Conservation (phyloP, 1,140 invertebrate genomes). For the Mylabris phalerata region DNA sequence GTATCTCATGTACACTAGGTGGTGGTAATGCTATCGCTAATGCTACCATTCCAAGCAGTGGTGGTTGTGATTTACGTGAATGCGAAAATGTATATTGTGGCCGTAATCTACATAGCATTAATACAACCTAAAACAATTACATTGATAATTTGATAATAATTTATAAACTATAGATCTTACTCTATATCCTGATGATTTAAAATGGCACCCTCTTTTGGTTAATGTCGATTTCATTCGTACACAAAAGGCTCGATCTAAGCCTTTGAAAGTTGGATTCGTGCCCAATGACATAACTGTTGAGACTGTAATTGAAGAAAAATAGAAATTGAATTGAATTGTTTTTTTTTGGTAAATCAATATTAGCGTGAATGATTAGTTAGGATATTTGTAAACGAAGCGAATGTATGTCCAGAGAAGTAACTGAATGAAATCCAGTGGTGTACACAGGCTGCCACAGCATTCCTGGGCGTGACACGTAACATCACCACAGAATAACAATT, state of each 20-base stretch:
- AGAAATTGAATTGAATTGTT: no score
- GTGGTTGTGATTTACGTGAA: slow-evolving; percentile 72
- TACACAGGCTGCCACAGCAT: slow-evolving; percentile 22
- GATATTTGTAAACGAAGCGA: no score
- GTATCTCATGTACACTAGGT: slow-evolving; percentile 92
- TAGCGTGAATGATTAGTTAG: no score
- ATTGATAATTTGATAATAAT: background rate
- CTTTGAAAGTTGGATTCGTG: slow-evolving; percentile 69
- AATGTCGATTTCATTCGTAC: slow-evolving; percentile 96
- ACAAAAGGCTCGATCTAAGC: slow-evolving; percentile 88
- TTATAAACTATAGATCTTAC: slow-evolving; percentile 52
- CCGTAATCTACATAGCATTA: slow-evolving; percentile 81
- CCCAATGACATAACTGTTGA: slow-evolving; percentile 79
- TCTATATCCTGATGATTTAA: slow-evolving; percentile 95
- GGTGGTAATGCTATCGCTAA: slow-evolving; percentile 91
- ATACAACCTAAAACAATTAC: slow-evolving; percentile 67
- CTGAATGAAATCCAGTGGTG: slow-evolving; percentile 16
- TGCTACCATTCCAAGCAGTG: slow-evolving; percentile 87
- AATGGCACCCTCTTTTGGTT: slow-evolving; percentile 95
- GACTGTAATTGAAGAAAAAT: slow-evolving; percentile 51
- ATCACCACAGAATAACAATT: slow-evolving; percentile 31
- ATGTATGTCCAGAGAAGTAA: slow-evolving; percentile 6
- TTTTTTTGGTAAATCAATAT: no score
- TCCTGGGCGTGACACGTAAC: slow-evolving; percentile 26
- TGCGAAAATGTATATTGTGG: slow-evolving; percentile 89